Conservation (phyloP, 2,888 invertebrate species). For the Linnaemya vulpina region DNA sequence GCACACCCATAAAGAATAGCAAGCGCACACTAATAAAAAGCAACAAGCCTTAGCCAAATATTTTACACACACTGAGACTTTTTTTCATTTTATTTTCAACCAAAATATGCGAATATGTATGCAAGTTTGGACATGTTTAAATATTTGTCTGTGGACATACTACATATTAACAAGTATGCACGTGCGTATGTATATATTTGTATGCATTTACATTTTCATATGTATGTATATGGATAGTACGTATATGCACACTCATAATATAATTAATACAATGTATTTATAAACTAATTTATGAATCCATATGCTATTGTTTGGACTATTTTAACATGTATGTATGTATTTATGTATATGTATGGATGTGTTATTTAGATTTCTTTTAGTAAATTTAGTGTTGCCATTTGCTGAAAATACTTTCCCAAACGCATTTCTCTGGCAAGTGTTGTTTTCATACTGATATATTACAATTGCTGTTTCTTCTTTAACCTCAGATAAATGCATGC, state of each 20-base stretch:
- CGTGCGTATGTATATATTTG: too few relatives aligned
- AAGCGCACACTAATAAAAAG: neutral
- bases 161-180: neutral
- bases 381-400: constrained; percentile 11
- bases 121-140: neutral
- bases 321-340: neutral
- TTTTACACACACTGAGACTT: neutral
- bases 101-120: neutral
- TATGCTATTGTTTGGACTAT: constrained; percentile 31
- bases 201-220: too few relatives aligned
- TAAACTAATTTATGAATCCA: constrained; percentile 31
- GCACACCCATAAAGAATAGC: neutral
- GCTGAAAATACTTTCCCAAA: neutral
- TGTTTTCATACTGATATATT: neutral
- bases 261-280: neutral
- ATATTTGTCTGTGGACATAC: neutral
- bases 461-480: neutral
- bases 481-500: neutral
- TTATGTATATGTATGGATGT: too few relatives aligned
- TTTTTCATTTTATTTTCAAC: neutral
- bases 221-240: too few relatives aligned
- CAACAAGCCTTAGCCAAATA: constrained; percentile 14
- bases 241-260: too few relatives aligned
- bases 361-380: neutral
- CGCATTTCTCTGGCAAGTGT: neutral